Conservation (phyloP, 2,797 vertebrate genomes). For the Percopsis omiscomaycus region DNA sequence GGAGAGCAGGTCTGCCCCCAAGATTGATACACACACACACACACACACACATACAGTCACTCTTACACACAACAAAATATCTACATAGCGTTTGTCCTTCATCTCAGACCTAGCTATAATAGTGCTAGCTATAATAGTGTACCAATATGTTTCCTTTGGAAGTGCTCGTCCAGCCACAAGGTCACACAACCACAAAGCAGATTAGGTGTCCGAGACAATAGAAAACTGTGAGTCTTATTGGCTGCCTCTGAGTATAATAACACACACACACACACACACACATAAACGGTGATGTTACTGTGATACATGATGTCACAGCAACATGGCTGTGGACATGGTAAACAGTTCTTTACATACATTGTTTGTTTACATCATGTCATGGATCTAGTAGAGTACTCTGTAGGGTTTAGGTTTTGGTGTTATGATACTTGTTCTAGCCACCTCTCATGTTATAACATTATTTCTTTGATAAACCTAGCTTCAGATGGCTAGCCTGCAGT, state of each 20-base stretch:
- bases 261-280: neutral
- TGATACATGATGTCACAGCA: too few species aligned
- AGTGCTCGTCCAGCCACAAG: conserved; percentile 29
- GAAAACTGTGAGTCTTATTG: conserved; percentile 25
- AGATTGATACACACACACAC: conserved; percentile 4
- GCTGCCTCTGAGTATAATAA: conserved; percentile 14
- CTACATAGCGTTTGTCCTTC: conserved; percentile 29
- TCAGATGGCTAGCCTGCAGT: too few species aligned
- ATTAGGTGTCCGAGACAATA: conserved; percentile 37
- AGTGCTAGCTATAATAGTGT: conserved; percentile 35
- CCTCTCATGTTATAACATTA: too few species aligned
- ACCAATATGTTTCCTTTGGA: conserved; percentile 32
- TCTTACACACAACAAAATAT: conserved; percentile 32
- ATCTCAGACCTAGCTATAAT: conserved; percentile 16
- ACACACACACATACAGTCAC: neutral
- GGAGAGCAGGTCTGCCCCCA: conserved; percentile 88
- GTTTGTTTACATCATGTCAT: too few species aligned
- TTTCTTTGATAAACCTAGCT: too few species aligned
- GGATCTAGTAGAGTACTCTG: too few species aligned
- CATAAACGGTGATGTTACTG: too few species aligned
- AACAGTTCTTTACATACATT: too few species aligned
- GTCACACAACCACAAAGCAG: conserved; percentile 37
- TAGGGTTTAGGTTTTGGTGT: too few species aligned
- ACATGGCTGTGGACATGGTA: too few species aligned
- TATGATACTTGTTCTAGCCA: too few species aligned